Base-by-base conservation (phyloP, 1,140 invertebrate species). In the Calephelis nemesis region DNA sequence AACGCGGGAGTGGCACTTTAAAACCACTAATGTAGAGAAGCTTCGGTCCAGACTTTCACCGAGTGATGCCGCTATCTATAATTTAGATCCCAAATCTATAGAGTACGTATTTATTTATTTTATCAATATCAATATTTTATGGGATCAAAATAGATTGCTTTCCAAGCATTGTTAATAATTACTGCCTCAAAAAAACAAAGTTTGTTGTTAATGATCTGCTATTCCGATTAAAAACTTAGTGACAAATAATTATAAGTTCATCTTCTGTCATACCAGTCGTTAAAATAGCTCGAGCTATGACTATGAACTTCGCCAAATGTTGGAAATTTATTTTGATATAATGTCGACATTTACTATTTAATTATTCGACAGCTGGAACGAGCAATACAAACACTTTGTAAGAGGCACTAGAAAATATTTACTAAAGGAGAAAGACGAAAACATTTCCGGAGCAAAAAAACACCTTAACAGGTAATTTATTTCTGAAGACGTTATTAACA, bases 1-100 rank as follows among this genome's bases (percentile, higher is more conserved):
- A 39, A 95, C 95, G 9, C 93, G 96, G 74, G 95, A 98, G 81
- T 99, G 97, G 97, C 93, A 94, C 69, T 99, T 98, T 87, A 93
- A 93, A 68, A 97, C 96, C 68, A 95, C 96, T 54, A 98, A 98
- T 78, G 95, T 98, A 9, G 91, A 94, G 62, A 92, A 92, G 60
- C 90, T 99, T 40, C 93, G 93, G 69, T 76, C 88, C 5, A 82
- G 85, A 0, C 74, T 97, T 45, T 85, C 92, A 5, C 87, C 92
- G 2, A 80, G 90, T 9, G 95, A 96, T 73, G 90, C 81, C 62
- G 85, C 90, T 19, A 87, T 87, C 10, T 94, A 94, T 76, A 92
- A 93, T 68, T 85, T 94, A 72, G 93, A 94, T 74, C 83, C 93
- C 0, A 82, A 83, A 0, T 82, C 73, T n/a, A 90, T 93, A 52